A percentile compares a stretch with the other conserved stretches of the same genome.
Evolutionary conservation across 2,113 vertebrate genomes (phyloP).

Genomic region (Scolopax mira): DNA sequence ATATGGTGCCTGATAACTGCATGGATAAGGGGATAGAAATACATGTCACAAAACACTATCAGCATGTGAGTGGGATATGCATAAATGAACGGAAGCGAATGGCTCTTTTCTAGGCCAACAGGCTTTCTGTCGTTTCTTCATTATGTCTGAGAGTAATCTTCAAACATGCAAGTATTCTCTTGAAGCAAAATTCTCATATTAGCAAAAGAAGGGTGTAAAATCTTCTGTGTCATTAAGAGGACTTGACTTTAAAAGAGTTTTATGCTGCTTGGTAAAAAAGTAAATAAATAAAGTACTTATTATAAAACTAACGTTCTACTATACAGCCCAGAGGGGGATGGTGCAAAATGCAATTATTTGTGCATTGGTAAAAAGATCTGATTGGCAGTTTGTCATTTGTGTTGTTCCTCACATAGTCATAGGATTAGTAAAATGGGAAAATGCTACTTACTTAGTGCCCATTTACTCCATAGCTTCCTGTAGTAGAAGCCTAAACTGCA

Average conservation of each 20-base stretch:
- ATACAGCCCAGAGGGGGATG: not conserved
- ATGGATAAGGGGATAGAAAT: conserved; percentile 36
- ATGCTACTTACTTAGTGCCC: not conserved
- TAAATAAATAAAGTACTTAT: conserved; percentile 4
- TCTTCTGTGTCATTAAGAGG: not conserved
- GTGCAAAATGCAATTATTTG: not conserved
- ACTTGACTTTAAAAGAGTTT: not conserved
- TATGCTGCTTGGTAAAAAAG: not conserved
- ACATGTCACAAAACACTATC: conserved; percentile 41
- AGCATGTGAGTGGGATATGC: conserved; percentile 42
- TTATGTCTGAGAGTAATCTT: conserved; percentile 40
- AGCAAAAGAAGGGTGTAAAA: not conserved
- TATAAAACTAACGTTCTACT: not conserved
- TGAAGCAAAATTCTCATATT: conserved; percentile 25
- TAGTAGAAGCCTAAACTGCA: not conserved
- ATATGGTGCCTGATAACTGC: conserved; percentile 26
- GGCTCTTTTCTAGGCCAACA: conserved; percentile 43
- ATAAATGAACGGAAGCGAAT: conserved; percentile 48
- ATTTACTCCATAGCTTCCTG: not conserved
- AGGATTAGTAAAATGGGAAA: not conserved
- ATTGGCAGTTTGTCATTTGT: not conserved
- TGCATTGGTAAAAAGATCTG: not conserved
- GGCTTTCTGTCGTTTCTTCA: conserved; percentile 19
- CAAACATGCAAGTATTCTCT: not conserved
- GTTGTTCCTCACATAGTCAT: not conserved